Evolutionary conservation across 2,797 vertebrate species (phyloP), one percentile per base, ranked within the genome.

Genomic region (Gobio occitaniae): DNA sequence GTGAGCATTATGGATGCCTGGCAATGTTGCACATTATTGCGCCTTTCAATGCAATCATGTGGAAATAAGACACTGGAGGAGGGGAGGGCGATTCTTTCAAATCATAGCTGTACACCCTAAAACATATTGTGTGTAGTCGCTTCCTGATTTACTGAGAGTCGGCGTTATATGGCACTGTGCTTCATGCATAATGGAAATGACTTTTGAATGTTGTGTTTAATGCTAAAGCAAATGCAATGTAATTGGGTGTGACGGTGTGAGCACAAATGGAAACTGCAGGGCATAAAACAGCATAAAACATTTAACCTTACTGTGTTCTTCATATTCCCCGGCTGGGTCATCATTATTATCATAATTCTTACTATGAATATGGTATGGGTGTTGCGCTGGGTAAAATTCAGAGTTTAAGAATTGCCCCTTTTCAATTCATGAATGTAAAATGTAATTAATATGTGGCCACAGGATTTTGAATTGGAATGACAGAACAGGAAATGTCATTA

Each of bases 131-230:
- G 36, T 63, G 38, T 44, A 17, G 29, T 59, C 4, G 36, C 50
- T 54, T 70, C 50, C 36, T 47, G 66, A 59, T 71, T 25, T 59
- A 71, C 36, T 2, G 21, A 48, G 69, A 74, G 52, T 29, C 3
- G 15, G 44, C 21, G 44, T 72, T 41, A 70, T 54, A 36, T 70
- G 50, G 36, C 1, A 8, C 12, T 63, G 25, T 56, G 59, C 11
- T 75, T 83, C 25, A 38, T 84, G 50, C 48, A 29, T 86, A 72
- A 86, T 76, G 65, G 74, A 88, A 65, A 47, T 74, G 12, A 68
- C 68, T 78, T 81, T 82, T 78, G 78, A 36, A 84, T 59, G 41
- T 36, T 56, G n/a, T 81, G 82, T 25, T 78, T 77, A 70, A 70
- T 59, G 71, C 9, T 36, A 17, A 69, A 66, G 54, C 12, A 78